Percentiles rank a stretch among this genome's conserved stretches.
These are phyloP conservation scores for Akabosia matsudoensis DNA, from an alignment of 1,140 invertebrate species.

Conservation along the genomic window DNA sequence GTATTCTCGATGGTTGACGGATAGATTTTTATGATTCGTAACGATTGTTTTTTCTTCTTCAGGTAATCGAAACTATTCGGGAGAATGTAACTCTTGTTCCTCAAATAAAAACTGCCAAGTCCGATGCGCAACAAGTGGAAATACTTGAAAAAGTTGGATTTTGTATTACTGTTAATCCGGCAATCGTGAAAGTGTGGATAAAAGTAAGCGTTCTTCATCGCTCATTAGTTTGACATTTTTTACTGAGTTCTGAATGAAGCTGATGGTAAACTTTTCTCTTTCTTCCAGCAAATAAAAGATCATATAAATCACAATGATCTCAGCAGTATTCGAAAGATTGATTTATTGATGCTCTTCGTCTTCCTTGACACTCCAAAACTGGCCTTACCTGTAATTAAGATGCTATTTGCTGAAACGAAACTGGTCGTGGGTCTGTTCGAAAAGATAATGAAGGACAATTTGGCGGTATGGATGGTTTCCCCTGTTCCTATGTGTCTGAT, in stretches of 20 bases:
- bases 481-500: no score
- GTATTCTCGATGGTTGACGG: no score
- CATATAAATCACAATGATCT: neutral
- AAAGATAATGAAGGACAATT: slow-evolving; percentile 25
- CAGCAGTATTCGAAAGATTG: slow-evolving; percentile 25
- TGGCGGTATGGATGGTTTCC: no score
- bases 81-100: slow-evolving; percentile 36
- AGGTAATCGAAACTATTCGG: slow-evolving; percentile 34
- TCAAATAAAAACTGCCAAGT: neutral
- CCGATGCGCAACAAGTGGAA: neutral
- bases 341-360: slow-evolving; percentile 35
- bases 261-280: neutral
- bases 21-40: no score
- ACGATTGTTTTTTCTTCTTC: neutral
- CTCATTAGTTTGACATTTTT: no score
- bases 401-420: slow-evolving; percentile 20
- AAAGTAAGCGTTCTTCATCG: slow-evolving; percentile 33
- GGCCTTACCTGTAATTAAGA: neutral
- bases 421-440: slow-evolving; percentile 23
- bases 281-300: slow-evolving; percentile 31
- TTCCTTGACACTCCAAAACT: slow-evolving; percentile 14
- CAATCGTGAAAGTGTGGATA: slow-evolving; percentile 29
- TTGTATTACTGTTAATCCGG: slow-evolving; percentile 29
- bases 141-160: slow-evolving; percentile 18
- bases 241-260: no score